Base-by-base conservation (phyloP, 37 sponge, comb jelly and placozoan species). In the Cladorhizidae sp. region DNA sequence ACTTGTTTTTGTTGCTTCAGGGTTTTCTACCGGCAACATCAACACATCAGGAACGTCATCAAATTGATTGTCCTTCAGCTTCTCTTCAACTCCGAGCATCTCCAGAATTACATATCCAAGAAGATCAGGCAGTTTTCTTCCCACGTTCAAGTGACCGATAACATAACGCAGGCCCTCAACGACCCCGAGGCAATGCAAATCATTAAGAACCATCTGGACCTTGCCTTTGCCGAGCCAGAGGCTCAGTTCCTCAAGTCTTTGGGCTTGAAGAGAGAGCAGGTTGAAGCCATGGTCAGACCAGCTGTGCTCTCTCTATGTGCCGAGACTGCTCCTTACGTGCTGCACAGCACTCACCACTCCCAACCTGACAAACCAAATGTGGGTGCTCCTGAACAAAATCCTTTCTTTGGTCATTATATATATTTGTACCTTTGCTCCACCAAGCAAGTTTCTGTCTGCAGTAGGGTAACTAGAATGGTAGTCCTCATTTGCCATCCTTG, bases 301-400 rank as follows among this genome's bases (percentile, higher is more conserved):
- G 73, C 94, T 25, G 57, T 94, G 35, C 40, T 94, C 11, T 86
- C 90, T 18, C 79, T 94, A 35, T 86, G 93, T 81, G 92, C 91
- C 40, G 95, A 94, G 39, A 33, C 87, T 37, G 86, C 89, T 35
- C 86, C 91, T 3, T 74, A 68, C 17, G 83, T 91, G 14, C 40
- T 82, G 78, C 79, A 68, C 26, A 75, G 32, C 31, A 36, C 32
- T 7, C 35, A 65, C 2, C 67, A 65, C 17, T 65, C 67, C 18
- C 67, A 65, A 32, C 31, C 32, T 3, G 36, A 65, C 67, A 65
- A 11, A 65, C 67, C 67, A 18, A 25, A 65, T 32, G 67, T 65
- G 25, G n/a, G 49, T 45, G 49, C 49, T 45, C 49, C 49, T 12
- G 49, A 45, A 45, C 5, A 12, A 45, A 5, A 45, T 45, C 9